Conservation (phyloP, 1,140 invertebrate genomes). For the Calycopis cecrops region DNA sequence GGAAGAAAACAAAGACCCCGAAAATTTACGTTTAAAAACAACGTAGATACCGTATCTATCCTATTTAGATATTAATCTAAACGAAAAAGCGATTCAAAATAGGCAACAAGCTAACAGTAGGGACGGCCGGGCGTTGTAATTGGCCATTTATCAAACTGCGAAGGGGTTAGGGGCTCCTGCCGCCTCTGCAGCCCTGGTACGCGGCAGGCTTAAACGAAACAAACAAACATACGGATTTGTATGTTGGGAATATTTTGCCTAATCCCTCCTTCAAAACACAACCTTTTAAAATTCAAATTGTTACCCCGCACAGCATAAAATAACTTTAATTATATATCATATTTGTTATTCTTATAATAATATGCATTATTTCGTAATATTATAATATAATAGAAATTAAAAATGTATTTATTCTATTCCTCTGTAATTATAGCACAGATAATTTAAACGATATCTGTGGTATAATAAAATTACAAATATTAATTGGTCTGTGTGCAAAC, state of each 20-base stretch:
- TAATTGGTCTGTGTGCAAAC: neutral
- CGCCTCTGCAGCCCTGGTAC: conserved; percentile 55
- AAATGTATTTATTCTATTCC: no score
- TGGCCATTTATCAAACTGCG: conserved; percentile 76
- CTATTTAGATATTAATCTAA: conserved; percentile 75
- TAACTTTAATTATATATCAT: no score
- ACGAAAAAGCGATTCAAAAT: conserved; percentile 74
- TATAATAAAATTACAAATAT: neutral
- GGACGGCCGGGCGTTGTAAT: conserved; percentile 70
- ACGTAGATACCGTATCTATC: conserved; percentile 72
- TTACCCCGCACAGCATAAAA: no score
- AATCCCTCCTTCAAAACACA: conserved; percentile 21
- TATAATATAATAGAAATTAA: no score
- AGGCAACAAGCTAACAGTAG: conserved; percentile 73
- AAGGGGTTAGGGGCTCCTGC: conserved; percentile 68
- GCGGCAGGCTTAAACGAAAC: conserved; percentile 39
- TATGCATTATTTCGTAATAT: no score
- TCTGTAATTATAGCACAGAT: no score
- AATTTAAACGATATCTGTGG: no score
- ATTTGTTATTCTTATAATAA: no score
- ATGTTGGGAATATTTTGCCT: conserved; percentile 33
- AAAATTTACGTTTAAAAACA: conserved; percentile 74
- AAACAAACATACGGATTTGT: conserved; percentile 56
- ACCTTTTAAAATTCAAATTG: conserved; percentile 27
- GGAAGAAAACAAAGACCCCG: conserved; percentile 47